Conservation (phyloP, 2,113 vertebrate genomes). For the Merops nubicus region DNA sequence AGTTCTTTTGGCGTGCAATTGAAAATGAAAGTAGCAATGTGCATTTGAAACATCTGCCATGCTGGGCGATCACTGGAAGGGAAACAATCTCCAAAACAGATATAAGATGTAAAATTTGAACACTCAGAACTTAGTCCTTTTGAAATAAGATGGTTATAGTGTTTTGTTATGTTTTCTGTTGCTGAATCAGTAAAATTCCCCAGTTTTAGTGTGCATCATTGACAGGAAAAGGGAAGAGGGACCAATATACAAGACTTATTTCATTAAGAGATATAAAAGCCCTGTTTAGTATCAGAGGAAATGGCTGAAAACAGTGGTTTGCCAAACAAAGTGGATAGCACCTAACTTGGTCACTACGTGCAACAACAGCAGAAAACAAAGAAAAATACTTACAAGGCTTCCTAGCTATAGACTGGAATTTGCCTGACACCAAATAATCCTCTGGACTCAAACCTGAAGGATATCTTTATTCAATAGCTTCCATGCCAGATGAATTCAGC, state of each 20-base stretch:
- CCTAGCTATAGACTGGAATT: neutral
- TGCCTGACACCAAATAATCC: neutral
- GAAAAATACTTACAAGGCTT: neutral
- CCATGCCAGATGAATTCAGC: neutral
- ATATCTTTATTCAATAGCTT: neutral
- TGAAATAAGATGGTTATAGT: neutral
- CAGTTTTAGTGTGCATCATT: neutral
- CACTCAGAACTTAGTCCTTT: neutral
- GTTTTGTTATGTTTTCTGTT: neutral
- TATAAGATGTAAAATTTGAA: neutral
- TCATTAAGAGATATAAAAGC: neutral
- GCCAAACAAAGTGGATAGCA: neutral
- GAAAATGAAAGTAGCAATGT: neutral
- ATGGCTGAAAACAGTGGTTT: neutral
- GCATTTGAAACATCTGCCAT: constrained; percentile 39
- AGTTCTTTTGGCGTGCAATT: neutral
- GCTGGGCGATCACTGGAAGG: neutral
- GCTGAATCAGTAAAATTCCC: neutral
- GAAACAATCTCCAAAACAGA: neutral
- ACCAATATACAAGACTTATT: neutral
- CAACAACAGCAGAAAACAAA: neutral
- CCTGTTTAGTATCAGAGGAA: neutral
- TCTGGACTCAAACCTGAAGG: neutral
- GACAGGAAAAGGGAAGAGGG: neutral
- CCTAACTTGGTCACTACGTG: neutral